Conservation (phyloP, 2,797 vertebrate genomes). For the Mastacembelus armatus region DNA sequence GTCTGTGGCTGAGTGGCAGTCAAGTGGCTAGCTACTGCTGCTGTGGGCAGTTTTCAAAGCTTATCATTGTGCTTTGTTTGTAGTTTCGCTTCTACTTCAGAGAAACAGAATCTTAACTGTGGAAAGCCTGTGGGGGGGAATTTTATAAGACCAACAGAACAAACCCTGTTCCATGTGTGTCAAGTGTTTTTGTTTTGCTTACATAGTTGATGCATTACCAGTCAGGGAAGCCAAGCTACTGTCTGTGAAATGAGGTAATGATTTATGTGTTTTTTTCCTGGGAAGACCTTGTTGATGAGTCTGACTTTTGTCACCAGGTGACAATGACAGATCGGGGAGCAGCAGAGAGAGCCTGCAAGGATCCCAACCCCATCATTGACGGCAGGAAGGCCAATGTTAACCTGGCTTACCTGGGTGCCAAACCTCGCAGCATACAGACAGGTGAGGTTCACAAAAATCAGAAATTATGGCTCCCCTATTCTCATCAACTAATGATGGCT, state of each 20-base stretch:
- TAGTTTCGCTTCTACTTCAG: constrained; percentile 39
- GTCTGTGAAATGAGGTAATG: neutral
- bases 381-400: constrained; percentile 98
- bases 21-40: constrained; percentile 51
- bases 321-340: constrained; percentile 94
- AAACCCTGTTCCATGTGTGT: constrained; percentile 11
- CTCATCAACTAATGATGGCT: neutral
- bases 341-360: constrained; percentile 95
- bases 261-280: neutral
- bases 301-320: constrained; percentile 84
- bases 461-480: neutral
- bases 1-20: constrained; percentile 52
- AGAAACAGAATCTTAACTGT: constrained; percentile 39
- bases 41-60: constrained; percentile 63
- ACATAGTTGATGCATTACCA: neutral
- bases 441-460: constrained; percentile 81
- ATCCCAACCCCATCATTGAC: constrained; percentile 97
- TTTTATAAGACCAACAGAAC: constrained; percentile 11
- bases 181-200: neutral
- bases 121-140: constrained; percentile 12
- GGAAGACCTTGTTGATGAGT: constrained; percentile 1
- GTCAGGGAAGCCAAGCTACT: neutral
- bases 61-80: constrained; percentile 66
- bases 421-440: constrained; percentile 94
- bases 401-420: constrained; percentile 96